These are phyloP conservation scores for Odontomachus brunneus DNA, from an alignment of 1,140 invertebrate species.

Conservation along the genomic window DNA sequence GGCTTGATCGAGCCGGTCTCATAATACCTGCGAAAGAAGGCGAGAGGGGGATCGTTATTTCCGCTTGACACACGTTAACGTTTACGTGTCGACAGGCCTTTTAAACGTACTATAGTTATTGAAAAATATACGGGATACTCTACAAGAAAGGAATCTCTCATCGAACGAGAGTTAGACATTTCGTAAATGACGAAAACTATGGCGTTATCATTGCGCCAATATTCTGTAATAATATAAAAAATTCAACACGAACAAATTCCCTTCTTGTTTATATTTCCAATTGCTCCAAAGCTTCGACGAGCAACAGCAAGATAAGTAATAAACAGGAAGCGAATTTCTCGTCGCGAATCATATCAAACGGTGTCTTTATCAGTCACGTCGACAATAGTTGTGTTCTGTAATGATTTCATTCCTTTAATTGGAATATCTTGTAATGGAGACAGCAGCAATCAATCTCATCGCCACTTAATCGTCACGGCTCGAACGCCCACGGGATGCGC, in stretches of 20 bases:
- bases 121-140: constrained; percentile 23
- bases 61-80: neutral
- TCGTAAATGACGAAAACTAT: neutral
- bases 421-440: no score
- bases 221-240: constrained; percentile 1
- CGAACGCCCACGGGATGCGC: no score
- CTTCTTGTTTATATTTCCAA: constrained; percentile 6
- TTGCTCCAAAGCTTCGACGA: constrained; percentile 21
- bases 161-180: constrained; percentile 22
- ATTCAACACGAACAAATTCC: constrained; percentile 1
- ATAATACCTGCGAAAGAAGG: constrained; percentile 94
- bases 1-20: constrained; percentile 99
- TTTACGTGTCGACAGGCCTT: neutral
- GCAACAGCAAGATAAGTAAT: neutral
- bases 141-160: neutral
- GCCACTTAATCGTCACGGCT: no score
- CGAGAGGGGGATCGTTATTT: constrained; percentile 13
- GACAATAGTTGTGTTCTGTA: no score
- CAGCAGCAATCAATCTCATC: no score
- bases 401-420: no score
- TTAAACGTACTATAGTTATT: neutral
- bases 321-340: neutral
- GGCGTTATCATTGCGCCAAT: neutral
- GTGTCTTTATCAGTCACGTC: no score
- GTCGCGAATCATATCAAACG: no score